Evolutionary conservation across 2,888 invertebrate genomes (phyloP), one percentile per base, ranked within the genome.

Genomic region (Nineta flava): DNA sequence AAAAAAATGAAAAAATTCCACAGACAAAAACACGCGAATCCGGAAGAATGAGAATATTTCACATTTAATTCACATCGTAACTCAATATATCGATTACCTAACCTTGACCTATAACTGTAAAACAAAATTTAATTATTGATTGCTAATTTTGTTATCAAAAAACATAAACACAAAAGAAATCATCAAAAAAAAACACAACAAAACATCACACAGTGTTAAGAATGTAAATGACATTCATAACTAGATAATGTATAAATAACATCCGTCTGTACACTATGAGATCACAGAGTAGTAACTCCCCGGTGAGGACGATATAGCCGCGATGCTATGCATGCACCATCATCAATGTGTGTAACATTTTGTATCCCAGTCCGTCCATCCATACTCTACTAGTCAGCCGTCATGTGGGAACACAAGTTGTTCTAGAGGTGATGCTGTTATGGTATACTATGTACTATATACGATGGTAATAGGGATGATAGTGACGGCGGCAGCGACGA

Each of bases 371-470:
- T 42, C 17, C 42, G 42, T 42, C 17, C 17, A 19, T 26, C 26
- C 26, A 26, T 26, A 26, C 7, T 26, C 26, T 7, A 26, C 5
- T 26, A 26, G 26, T 26, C 15, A 17, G 42, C 42, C 42, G 42
- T 42, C 42, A 42, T 42, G 15, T 42, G 42, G 42, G 42, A 42
- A 42, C 42, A 42, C 26, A 26, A 42, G 42, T 42, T 42, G 42
- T 26, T 26, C 26, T 26, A 26, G 17, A 42, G 59, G 60, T 59
- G 59, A 60, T 61, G 63, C 62, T 60, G 60, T 61, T 61, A 58
- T 57, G 55, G 58, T n/a, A n/a, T n/a, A n/a, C n/a, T n/a, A n/a
- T n/a, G n/a, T n/a, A n/a, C 60, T 58, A 55, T 57, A 60, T 62
- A 61, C 61, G 58, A 50, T 58, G 58, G 55, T 55, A 56, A 55